Conservation (phyloP, 2,888 invertebrate genomes). For the Heliconius aoede region DNA sequence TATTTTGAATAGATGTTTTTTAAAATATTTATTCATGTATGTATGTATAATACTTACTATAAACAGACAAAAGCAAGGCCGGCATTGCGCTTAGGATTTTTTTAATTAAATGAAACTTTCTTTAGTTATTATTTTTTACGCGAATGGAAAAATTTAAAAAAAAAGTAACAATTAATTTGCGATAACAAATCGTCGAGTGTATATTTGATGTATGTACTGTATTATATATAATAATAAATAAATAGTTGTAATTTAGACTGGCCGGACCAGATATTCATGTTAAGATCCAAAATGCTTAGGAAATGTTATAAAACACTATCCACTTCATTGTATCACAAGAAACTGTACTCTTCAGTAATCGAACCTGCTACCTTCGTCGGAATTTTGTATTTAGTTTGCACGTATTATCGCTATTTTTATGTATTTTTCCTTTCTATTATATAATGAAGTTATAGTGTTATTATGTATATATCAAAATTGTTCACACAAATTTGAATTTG, state of each 20-base stretch:
- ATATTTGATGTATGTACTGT: conserved; percentile 55
- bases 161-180: conserved; percentile 39
- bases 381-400: not conserved
- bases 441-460: conserved; percentile 7
- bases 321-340: conserved; percentile 19
- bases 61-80: conserved; percentile 39
- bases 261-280: conserved; percentile 63
- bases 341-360: conserved; percentile 14
- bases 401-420: not conserved
- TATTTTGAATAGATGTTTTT: not conserved
- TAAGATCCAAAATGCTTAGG: conserved; percentile 35
- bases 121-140: conserved; percentile 53
- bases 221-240: conserved; percentile 64
- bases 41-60: not conserved
- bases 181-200: conserved; percentile 48
- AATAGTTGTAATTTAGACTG: conserved; percentile 65
- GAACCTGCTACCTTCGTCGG: not conserved
- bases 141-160: conserved; percentile 44
- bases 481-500: conserved; percentile 13
- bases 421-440: not conserved
- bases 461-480: conserved; percentile 4
- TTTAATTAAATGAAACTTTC: conserved; percentile 48
- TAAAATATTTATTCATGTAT: not conserved
- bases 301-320: conserved; percentile 19
- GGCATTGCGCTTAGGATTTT: conserved; percentile 51